Evolutionary conservation across 1,140 invertebrate genomes (phyloP).

Genomic region (Globodera rostochiensis): DNA sequence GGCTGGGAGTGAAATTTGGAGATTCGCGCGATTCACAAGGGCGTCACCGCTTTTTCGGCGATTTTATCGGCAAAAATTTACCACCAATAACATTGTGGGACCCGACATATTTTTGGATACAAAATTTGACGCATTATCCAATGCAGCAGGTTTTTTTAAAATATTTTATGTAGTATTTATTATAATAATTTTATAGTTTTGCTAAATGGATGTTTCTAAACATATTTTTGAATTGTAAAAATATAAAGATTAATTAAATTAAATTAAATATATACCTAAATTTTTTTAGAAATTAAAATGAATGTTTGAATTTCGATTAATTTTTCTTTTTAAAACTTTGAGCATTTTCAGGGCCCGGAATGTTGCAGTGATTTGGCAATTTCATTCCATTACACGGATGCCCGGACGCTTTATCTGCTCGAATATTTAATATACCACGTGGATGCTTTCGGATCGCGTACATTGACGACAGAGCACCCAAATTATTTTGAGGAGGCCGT

Average conservation of each 20-base stretch:
- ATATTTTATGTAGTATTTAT: too few species aligned
- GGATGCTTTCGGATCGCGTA: slow-evolving; percentile 76
- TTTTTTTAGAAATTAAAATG: too few species aligned
- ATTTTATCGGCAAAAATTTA: slow-evolving; percentile 70
- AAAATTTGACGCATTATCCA: slow-evolving; percentile 27
- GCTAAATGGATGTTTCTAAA: too few species aligned
- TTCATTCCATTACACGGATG: slow-evolving; percentile 48
- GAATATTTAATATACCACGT: slow-evolving; percentile 67
- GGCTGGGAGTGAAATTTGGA: slow-evolving; percentile 79
- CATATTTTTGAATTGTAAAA: too few species aligned
- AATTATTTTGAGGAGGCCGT: slow-evolving; percentile 38
- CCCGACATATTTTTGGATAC: slow-evolving; percentile 10
- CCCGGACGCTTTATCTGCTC: slow-evolving; percentile 37
- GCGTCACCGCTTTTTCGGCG: slow-evolving; percentile 70
- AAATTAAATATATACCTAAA: too few species aligned
- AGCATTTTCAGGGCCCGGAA: slow-evolving; percentile 10
- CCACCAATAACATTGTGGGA: slow-evolving; percentile 72
- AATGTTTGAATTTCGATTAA: neutral
- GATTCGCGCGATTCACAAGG: slow-evolving; percentile 81
- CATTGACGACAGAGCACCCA: slow-evolving; percentile 20
- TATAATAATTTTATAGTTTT: too few species aligned
- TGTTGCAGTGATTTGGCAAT: slow-evolving; percentile 47
- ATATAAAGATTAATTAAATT: too few species aligned
- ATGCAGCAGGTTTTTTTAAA: slow-evolving; percentile 19
- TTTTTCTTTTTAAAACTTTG: slow-evolving; percentile 14